Evolutionary conservation across 2,888 invertebrate species (phyloP).

Genomic region (Bugulina stolonifera): DNA sequence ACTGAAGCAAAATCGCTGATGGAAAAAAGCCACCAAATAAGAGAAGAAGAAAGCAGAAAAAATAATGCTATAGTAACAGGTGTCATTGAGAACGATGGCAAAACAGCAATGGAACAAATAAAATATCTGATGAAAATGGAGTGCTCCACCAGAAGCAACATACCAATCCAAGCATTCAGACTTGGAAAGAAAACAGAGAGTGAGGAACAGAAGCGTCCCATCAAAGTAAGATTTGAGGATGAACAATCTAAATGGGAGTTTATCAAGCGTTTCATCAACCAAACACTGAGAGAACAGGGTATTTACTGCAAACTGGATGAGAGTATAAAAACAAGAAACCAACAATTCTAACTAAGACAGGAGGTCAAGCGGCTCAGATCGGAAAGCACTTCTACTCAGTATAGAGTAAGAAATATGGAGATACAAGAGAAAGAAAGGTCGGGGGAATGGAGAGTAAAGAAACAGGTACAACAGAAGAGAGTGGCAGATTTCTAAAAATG

Average conservation of each 20-base stretch:
- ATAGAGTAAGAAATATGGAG: no score
- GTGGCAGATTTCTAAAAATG: background rate
- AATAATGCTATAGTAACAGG: background rate
- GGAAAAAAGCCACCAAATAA: no score
- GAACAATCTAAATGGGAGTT: no score
- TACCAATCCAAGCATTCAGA: background rate
- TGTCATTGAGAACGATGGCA: background rate
- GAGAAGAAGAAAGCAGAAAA: no score
- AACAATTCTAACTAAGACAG: background rate
- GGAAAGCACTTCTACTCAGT: no score
- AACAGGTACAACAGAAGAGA: background rate
- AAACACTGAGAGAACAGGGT: background rate
- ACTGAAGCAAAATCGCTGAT: no score
- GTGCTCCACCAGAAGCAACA: background rate
- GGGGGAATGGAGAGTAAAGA: background rate
- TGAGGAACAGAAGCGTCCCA: no score
- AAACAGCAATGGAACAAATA: no score
- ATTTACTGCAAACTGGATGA: no score
- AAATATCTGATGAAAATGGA: background rate
- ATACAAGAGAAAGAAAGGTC: background rate
- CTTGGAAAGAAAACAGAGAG: constrained; percentile 3
- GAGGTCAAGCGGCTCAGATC: background rate
- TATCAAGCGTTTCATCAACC: background rate
- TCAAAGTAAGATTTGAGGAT: no score
- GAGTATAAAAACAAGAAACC: constrained; percentile 6